phyloP scores from a whole-genome alignment of 2,113 vertebrate genomes.

The Lonchura striata region DNA sequence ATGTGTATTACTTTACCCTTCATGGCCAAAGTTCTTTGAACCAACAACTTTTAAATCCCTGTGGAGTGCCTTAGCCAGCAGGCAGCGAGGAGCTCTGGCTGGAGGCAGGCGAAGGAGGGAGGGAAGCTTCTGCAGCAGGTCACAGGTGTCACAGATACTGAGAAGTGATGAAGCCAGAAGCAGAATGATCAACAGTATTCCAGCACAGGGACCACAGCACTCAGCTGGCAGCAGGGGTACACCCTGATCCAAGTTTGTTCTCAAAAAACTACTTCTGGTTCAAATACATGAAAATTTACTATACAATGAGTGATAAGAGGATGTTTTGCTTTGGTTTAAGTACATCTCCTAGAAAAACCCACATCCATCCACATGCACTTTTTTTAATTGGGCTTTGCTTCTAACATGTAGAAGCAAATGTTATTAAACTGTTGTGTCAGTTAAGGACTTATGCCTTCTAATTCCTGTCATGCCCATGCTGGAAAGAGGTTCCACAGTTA shows the following conservation, averaged over 20 bases:
- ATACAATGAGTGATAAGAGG: background rate
- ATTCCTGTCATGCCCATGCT: background rate
- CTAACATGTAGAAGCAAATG: background rate
- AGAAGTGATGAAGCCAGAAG: background rate
- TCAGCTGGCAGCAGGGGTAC: background rate
- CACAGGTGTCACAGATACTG: background rate
- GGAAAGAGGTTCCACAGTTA: background rate
- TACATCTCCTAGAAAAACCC: background rate
- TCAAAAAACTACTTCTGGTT: background rate
- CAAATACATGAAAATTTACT: background rate
- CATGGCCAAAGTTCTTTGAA: background rate
- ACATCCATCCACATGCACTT: background rate
- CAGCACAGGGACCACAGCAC: background rate
- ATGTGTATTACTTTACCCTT: background rate
- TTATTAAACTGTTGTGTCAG: background rate
- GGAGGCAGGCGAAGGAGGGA: accelerated
- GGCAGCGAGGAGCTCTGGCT: accelerated
- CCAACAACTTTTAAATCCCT: background rate
- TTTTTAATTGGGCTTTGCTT: background rate
- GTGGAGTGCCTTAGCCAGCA: background rate
- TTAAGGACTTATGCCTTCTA: background rate
- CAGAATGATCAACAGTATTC: background rate
- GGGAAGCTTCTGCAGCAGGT: background rate
- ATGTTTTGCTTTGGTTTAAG: background rate
- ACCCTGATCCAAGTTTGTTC: background rate